Base-by-base conservation (phyloP, 2,888 invertebrate species). In the Tholera decimalis region DNA sequence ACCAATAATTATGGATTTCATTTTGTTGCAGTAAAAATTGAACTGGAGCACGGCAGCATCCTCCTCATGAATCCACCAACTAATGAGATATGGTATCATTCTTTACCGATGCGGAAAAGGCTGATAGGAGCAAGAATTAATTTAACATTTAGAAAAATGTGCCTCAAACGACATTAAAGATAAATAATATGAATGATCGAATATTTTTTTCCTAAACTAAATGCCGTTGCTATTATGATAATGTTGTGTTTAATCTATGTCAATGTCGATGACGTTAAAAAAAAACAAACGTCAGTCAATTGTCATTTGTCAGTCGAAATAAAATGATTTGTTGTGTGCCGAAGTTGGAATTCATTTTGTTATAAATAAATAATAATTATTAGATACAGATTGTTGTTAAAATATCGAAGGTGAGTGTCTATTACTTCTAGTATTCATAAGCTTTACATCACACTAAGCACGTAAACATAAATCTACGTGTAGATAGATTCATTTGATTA, bases 61-160 rank as follows among this genome's bases (percentile, higher is more conserved):
- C 89, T 97, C 53, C 82, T 97, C 61, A 97, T 97, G 97, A 97
- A 97, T 84, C 96, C 96, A 15, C 97, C 97, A 0, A 97, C 97
- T 2, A 97, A 97, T 82, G 92, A 95, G 57, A 89, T 94, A 78
- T 97, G 97, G 97, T 97, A 97, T 86, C 97, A 97, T 88, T 96
- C 97, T 6, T 88, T 97, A 67, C 97, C 97, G 0, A 90, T 89
- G 6, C 91, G 97, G 35, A 97, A 96, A 85, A 95, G 89, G 65
- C 89, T 96, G 18, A 66, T 84, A 24, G 96, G 96, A 41, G 92
- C 96, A 33, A 92, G 97, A 87, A 96, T 97, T 49, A 97, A 97
- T 90, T 93, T 97, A 73, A 97, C 97, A 6, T 97, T 97, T 82
- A 91, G 97, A 74, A 96, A 96, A 92, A 92, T 94, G 89, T 78